These are phyloP conservation scores for Sparus aurata DNA, from an alignment of 2,797 vertebrate genomes.

Conservation along the genomic window DNA sequence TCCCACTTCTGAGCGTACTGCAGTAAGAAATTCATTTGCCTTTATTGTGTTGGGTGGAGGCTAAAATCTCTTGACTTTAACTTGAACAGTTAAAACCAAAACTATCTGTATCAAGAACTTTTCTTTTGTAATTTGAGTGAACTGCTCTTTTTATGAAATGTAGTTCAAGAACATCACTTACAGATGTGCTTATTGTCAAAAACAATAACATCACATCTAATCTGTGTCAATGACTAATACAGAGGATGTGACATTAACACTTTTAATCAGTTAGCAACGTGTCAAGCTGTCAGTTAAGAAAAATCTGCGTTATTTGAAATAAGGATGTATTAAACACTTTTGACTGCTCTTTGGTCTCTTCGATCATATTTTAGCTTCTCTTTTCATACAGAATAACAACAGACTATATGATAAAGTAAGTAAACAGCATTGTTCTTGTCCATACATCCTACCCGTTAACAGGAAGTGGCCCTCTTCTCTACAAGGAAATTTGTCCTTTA, in stretches of 20 bases:
- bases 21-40: background rate
- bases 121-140: background rate
- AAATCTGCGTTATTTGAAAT: background rate
- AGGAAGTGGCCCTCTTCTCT: background rate
- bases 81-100: background rate
- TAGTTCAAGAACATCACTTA: background rate
- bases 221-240: background rate
- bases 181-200: background rate
- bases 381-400: background rate
- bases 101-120: background rate
- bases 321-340: background rate
- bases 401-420: background rate
- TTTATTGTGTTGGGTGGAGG: background rate
- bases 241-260: background rate
- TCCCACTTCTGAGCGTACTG: background rate
- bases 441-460: background rate
- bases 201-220: background rate
- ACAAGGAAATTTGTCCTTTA: background rate
- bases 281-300: background rate
- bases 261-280: background rate
- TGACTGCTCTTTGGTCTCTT: background rate
- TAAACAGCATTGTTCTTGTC: background rate
- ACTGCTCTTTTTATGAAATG: background rate
- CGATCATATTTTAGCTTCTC: background rate
- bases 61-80: background rate